Conservation (phyloP, 2,888 invertebrate genomes). For the Sycophila texana region DNA sequence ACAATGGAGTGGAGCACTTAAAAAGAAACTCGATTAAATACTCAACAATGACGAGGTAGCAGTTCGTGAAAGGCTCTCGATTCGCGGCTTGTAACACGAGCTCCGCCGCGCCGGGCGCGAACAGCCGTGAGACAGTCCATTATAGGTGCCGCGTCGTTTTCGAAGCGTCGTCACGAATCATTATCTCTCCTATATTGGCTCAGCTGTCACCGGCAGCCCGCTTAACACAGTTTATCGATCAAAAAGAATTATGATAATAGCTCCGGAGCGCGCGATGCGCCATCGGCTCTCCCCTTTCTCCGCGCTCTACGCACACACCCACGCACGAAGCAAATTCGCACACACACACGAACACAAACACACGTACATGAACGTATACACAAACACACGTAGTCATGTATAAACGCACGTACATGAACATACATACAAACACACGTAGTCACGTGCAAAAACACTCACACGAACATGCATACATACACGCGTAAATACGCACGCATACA, state of each 20-base stretch:
- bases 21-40: constrained; percentile 9
- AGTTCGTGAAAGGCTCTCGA: background rate
- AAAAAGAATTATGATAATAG: constrained; percentile 9
- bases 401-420: no score
- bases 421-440: no score
- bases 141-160: background rate
- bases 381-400: no score
- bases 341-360: no score
- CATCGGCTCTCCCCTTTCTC: no score
- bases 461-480: background rate
- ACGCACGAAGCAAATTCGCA: no score
- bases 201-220: constrained; percentile 30
- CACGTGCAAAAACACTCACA: no score
- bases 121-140: background rate
- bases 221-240: constrained; percentile 7
- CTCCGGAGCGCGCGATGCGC: no score
- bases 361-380: no score
- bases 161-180: constrained; percentile 14
- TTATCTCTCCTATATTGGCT: constrained; percentile 36
- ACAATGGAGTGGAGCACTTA: constrained; percentile 1
- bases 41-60: background rate
- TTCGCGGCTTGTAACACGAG: background rate
- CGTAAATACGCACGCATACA: no score
- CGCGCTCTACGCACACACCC: no score
- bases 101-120: background rate